Evolutionary conservation across 64 coral and sea anemone genomes (phyloP), one percentile per base, ranked within the genome.

Genomic region (Dendrophyllia cribrosa): DNA sequence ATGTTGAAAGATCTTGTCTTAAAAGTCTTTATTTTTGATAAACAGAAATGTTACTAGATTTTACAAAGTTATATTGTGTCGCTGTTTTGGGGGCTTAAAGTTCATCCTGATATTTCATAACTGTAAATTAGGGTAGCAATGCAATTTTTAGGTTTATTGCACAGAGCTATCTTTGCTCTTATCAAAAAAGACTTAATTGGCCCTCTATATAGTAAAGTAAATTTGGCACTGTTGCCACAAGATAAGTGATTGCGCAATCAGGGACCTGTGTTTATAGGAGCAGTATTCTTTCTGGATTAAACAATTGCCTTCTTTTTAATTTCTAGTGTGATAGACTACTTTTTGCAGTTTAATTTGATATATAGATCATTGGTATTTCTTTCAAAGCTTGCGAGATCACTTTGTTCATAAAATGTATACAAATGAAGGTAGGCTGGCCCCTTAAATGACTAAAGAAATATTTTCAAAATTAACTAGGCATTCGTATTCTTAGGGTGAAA

Each of bases 371-470:
- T n/a, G n/a, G n/a, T n/a, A n/a, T 67, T 67, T n/a, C 65, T 67
- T 67, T 67, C 4, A 67, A 67, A 67, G 65, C 19, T n/a, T n/a
- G 20, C 65, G 4, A 67, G 65, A n/a, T n/a, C 65, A n/a, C 14
- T n/a, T 5, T 67, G 65, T n/a, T 67, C 20, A n/a, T n/a, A 67
- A 67, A 67, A 67, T n/a, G 17, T 67, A n/a, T 67, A 5, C 16
- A 67, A 67, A 67, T 67, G 20, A 67, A n/a, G 65, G n/a, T 67
- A 67, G 65, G 65, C 65, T 67, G 65, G 16, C 65, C 65, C 65
- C 34, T 34, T 34, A 34, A 34, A 34, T 34, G 34, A 34, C 34
- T 2, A 34, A 34, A 34, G 34, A 34, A 34, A 34, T 34, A 34
- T 34, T n/a, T n/a, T n/a, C 0, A 34, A 34, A 34, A 34, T 34